phyloP scores from a whole-genome alignment of 2,113 vertebrate genomes.

The Boleophthalmus pectinirostris region DNA sequence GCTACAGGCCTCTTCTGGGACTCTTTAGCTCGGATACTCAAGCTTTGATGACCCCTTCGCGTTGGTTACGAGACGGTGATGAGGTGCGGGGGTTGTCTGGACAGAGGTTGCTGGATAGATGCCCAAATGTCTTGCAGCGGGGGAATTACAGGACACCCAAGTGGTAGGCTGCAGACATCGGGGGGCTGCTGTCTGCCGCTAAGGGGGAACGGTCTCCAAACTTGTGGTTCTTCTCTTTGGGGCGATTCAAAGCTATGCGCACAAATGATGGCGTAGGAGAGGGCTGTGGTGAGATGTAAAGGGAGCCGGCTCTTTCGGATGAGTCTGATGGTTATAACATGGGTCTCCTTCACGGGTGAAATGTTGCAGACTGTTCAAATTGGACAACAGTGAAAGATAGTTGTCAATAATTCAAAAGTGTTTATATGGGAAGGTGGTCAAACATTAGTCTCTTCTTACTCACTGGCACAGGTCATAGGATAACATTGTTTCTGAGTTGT shows the following conservation, averaged over 20 bases:
- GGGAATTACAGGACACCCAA: slow-evolving; percentile 27
- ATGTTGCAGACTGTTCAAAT: neutral
- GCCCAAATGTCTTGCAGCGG: slow-evolving; percentile 5
- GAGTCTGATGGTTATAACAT: neutral
- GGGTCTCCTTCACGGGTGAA: neutral
- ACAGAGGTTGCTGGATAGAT: slow-evolving; percentile 19
- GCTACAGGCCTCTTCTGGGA: slow-evolving; percentile 35
- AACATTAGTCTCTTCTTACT: too few relatives aligned
- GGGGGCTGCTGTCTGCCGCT: slow-evolving; percentile 20
- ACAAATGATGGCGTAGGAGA: slow-evolving; percentile 2
- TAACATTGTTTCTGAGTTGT: neutral
- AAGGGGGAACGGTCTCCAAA: slow-evolving; percentile 2
- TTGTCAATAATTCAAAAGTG: neutral
- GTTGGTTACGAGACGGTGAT: slow-evolving; percentile 15
- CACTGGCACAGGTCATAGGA: neutral
- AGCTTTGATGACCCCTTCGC: slow-evolving; percentile 1
- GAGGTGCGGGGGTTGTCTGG: slow-evolving; percentile 11
- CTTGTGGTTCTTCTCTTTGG: slow-evolving; percentile 12
- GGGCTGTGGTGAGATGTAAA: neutral
- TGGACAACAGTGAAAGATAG: neutral
- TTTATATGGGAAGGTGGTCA: too few relatives aligned
- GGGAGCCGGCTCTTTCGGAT: neutral
- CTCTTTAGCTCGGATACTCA: neutral
- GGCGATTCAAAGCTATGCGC: neutral
- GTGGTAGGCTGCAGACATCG: slow-evolving; percentile 26